Evolutionary conservation across 1,140 invertebrate genomes (phyloP), one percentile per base, ranked within the genome.

Genomic region (Globodera ellingtonae): DNA sequence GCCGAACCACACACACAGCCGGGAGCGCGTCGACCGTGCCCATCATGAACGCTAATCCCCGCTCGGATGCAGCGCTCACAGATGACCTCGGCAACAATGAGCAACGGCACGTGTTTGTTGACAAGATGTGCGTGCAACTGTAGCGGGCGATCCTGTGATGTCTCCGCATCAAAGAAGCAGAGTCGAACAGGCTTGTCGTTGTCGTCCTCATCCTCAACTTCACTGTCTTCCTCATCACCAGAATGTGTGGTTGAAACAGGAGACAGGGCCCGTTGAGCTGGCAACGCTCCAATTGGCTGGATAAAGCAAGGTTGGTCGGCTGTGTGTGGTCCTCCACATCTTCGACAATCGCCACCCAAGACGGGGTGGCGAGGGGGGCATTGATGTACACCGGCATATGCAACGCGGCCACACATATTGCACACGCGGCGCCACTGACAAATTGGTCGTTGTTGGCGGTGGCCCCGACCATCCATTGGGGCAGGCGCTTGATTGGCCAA

Each of bases 41-140:
- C 66, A 44, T 79, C 46, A 0, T 79, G 10, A 8, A 79, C 44
- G 10, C 21, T n/a, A 18, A 79, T 52, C 9, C 77, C 77, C 0
- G 77, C 77, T 0, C 6, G 7, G 44, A 79, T 78, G 18, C 77
- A 79, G 0, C 35, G 52, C 9, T 52, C 77, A 44, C 77, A 79
- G 56, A 73, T 47, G 24, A 73, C 46, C 44, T 79, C 67, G 0
- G 77, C 67, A 0, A 79, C 35, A 4, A 79, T n/a, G 24, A 79
- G 67, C 7, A 73, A 6, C 24, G 73, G 67, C 0, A 73, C 52
- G n/a, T n/a, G n/a, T n/a, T n/a, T n/a, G n/a, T n/a, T n/a, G n/a
- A n/a, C n/a, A n/a, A n/a, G n/a, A n/a, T n/a, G n/a, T n/a, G n/a
- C n/a, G 24, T 24, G 24, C 24, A 24, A 24, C 24, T 24, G 24